Evolutionary conservation across 2,888 invertebrate genomes (phyloP).

Genomic region (Napeogenes inachia): DNA sequence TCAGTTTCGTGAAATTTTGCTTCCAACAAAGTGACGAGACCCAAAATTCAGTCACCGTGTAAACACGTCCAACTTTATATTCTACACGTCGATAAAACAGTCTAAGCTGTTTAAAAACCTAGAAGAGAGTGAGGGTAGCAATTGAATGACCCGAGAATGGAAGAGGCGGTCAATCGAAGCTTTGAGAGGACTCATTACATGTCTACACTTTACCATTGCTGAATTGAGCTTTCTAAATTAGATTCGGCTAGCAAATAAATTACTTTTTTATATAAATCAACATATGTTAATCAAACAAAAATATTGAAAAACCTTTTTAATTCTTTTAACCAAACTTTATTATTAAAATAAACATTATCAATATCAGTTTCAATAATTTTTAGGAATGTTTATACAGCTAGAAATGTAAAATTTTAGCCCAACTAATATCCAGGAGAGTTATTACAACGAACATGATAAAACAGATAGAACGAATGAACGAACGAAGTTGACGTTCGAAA

Average conservation of each 20-base stretch:
- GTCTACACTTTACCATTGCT: conserved; percentile 35
- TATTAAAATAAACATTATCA: no score
- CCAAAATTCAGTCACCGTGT: conserved; percentile 31
- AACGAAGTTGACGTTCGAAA: conserved; percentile 30
- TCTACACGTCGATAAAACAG: conserved; percentile 38
- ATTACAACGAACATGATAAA: background rate
- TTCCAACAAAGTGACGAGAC: conserved; percentile 4
- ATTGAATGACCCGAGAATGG: conserved; percentile 59
- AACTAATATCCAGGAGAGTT: background rate
- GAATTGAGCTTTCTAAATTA: conserved; percentile 18
- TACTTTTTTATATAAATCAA: no score
- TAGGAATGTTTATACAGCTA: background rate
- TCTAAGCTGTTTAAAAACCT: conserved; percentile 45
- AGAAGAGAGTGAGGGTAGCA: conserved; percentile 58
- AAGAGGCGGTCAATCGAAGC: conserved; percentile 69
- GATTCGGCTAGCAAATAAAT: background rate
- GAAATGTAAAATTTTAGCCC: background rate
- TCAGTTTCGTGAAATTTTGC: conserved; percentile 1
- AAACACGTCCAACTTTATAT: conserved; percentile 46
- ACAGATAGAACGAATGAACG: conserved; percentile 21
- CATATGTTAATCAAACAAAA: no score
- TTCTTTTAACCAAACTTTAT: no score
- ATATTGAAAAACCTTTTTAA: no score
- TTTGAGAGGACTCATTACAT: conserved; percentile 67
- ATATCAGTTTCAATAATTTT: background rate